phyloP scores from a whole-genome alignment of 2,888 invertebrate species.

The Erebia epiphron region DNA sequence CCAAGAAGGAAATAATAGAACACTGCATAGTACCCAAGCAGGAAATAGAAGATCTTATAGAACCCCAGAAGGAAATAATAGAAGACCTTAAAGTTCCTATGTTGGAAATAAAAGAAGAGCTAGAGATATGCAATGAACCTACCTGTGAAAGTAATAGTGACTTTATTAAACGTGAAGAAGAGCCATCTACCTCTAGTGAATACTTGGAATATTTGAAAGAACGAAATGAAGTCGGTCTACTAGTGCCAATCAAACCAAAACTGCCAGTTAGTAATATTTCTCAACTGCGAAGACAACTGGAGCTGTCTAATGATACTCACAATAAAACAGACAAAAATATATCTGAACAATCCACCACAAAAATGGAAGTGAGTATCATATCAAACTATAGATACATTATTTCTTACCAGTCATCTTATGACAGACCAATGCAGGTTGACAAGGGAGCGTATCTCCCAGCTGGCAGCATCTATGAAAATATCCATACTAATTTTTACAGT shows the following conservation, averaged over 20 bases:
- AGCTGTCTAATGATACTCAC: background rate
- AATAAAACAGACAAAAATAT: background rate
- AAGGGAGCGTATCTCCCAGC: no score
- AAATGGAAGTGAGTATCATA: background rate
- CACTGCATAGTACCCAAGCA: no score
- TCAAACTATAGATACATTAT: no score
- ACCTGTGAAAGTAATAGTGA: background rate
- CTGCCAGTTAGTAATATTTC: background rate
- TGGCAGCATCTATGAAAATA: no score
- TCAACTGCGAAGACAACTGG: background rate
- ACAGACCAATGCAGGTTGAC: no score
- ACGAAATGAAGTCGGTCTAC: background rate
- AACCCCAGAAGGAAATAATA: background rate
- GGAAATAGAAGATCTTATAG: no score
- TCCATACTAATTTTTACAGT: no score
- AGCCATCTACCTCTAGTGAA: background rate
- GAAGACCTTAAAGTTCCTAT: background rate
- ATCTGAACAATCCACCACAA: background rate
- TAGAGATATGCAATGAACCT: background rate
- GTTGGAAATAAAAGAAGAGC: conserved; percentile 5
- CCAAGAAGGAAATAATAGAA: background rate
- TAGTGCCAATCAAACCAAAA: background rate
- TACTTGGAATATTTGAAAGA: background rate
- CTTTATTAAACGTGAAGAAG: background rate
- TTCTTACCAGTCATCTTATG: no score